Base-by-base conservation (phyloP, 2,113 vertebrate species). In the Sapajus apella region DNA sequence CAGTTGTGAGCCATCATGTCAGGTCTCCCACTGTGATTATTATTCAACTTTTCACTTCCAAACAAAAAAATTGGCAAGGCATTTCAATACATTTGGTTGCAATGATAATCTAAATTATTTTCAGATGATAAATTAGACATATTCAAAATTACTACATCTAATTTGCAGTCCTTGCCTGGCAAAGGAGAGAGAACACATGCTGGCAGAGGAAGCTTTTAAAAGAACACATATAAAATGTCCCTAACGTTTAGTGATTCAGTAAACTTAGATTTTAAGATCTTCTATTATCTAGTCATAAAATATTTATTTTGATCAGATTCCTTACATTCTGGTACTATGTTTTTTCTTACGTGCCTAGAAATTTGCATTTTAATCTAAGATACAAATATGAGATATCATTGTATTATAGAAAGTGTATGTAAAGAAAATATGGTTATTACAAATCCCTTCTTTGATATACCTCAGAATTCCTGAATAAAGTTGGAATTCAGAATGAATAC, bases 251-350 rank as follows among this genome's bases (percentile, higher is more conserved):
- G 18, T 56, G 68, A 68, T 14, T 86, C 14, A 21, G 3, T 76
- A 70, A 95, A 45, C 30, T 94, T 50, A 95, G 21, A 45, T 75
- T 50, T 92, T 90, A 90, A 79, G 70, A 79, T 95, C 23, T 20
- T 70, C 12, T 12, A 79, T 14, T 87, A 25, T 43, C 17, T 50
- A 21, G 25, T 73, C 10, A 68, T 25, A 55, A 76, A 55, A n/a
- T n/a, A 77, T 0, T 82, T 18, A 66, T 72, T 85, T 86, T 61
- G 25, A 56, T 6, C 30, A 75, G 27, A 52, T 91, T 32, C 8
- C 27, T 89, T 88, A 8, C 25, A 55, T 66, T 35, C 1, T 87
- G 55, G 2, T 68, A 61, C 17, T 11, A 4, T 35, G 66, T 45
- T 8, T 91, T 96, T 94, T 84, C 30, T 91, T 91, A 30, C 17